Evolutionary conservation across 2,888 invertebrate species (phyloP).

Genomic region (Folsomia manolachei): DNA sequence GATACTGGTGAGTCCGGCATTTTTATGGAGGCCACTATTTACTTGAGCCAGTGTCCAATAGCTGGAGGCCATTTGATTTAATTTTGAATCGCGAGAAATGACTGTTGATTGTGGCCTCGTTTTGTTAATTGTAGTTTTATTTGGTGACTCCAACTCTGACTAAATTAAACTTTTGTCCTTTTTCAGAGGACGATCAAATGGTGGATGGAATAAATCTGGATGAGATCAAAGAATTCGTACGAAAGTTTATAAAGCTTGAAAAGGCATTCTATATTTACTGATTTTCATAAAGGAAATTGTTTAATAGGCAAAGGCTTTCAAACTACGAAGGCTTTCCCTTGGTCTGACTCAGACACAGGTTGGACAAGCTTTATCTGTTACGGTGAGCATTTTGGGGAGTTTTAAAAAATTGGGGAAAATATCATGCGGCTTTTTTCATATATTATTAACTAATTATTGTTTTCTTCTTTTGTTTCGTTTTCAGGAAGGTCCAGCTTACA

Average conservation of each 20-base stretch:
- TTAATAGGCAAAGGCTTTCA: constrained; percentile 77
- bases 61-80: neutral
- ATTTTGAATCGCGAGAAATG: neutral
- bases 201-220: constrained; percentile 96
- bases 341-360: constrained; percentile 90
- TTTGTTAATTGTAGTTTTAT: neutral
- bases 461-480: no score
- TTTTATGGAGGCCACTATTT: neutral
- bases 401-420: no score
- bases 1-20: constrained; percentile 48
- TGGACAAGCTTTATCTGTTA: constrained; percentile 92
- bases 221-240: constrained; percentile 98
- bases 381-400: no score
- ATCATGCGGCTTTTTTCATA: no score
- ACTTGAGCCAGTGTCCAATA: neutral
- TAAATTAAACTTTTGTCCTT: neutral
- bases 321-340: constrained; percentile 83
- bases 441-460: no score
- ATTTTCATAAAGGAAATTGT: no score
- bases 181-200: constrained; percentile 56
- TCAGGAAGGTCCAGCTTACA: constrained; percentile 98
- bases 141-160: constrained; percentile 7
- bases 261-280: no score
- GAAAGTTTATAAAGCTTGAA: no score
- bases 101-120: neutral